These are phyloP conservation scores for Phengaris arion DNA, from an alignment of 2,888 invertebrate species.

Conservation along the genomic window DNA sequence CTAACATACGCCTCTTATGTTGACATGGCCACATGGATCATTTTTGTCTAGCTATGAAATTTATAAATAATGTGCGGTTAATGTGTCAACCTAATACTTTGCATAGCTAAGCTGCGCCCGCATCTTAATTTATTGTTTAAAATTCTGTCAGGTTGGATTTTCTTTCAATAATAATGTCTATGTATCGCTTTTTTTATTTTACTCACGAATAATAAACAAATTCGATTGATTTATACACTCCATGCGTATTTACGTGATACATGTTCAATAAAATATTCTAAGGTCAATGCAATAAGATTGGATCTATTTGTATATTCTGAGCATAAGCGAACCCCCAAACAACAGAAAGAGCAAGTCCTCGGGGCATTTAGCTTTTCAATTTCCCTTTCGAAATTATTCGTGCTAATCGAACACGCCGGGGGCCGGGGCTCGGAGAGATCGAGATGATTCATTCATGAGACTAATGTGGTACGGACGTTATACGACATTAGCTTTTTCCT, in stretches of 20 bases:
- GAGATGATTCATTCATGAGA: conserved; percentile 77
- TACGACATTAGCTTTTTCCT: conserved; percentile 48
- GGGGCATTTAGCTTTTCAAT: conserved; percentile 78
- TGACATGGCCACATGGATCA: no score
- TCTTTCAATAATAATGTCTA: no score
- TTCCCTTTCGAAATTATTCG: conserved; percentile 79
- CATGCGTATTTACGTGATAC: not conserved
- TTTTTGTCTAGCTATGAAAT: no score
- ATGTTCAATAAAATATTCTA: not conserved
- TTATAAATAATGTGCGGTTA: no score
- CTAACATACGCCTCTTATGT: no score
- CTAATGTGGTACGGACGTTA: conserved; percentile 66
- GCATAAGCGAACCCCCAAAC: conserved; percentile 66
- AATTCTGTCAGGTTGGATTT: no score
- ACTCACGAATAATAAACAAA: not conserved
- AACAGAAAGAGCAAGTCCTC: conserved; percentile 78
- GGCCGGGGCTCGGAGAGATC: conserved; percentile 60
- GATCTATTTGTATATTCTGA: conserved; percentile 68
- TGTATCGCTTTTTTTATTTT: no score
- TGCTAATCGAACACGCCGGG: conserved; percentile 75
- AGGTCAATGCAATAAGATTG: conserved; percentile 48
- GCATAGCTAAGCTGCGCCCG: no score
- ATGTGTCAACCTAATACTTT: no score
- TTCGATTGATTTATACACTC: not conserved
- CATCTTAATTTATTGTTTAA: no score